These are phyloP conservation scores for Euzetes globulus DNA, from an alignment of 2,888 invertebrate genomes.

Conservation along the genomic window DNA sequence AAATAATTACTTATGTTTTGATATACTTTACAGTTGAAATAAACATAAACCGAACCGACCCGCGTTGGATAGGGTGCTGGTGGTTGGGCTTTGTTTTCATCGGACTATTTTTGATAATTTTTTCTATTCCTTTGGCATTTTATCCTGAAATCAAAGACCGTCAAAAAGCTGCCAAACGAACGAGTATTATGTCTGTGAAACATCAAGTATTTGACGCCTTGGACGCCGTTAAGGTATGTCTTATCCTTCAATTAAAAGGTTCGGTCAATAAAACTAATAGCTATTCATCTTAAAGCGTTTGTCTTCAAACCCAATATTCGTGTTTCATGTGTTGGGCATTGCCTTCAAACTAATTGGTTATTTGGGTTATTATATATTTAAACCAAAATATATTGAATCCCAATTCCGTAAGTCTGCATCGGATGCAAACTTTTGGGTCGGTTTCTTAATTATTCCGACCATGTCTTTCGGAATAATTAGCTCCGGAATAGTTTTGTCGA, in stretches of 20 bases:
- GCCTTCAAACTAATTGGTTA: constrained; percentile 39
- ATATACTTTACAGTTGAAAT: constrained; percentile 36
- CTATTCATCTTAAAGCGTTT: constrained; percentile 22
- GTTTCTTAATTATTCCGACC: constrained; percentile 18
- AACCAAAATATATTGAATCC: constrained; percentile 42
- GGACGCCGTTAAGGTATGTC: background rate
- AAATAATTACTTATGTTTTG: background rate
- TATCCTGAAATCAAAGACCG: constrained; percentile 36
- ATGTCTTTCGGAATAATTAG: constrained; percentile 33
- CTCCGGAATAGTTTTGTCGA: constrained; percentile 24
- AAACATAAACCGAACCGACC: constrained; percentile 39
- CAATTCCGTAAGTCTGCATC: constrained; percentile 40
- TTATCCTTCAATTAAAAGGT: background rate
- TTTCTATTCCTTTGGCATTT: constrained; percentile 41
- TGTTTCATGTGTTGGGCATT: constrained; percentile 39
- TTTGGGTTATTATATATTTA: constrained; percentile 41
- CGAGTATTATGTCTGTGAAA: background rate
- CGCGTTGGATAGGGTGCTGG: constrained; percentile 44
- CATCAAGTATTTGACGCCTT: background rate
- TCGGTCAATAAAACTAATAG: constrained; percentile 5
- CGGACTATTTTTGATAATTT: constrained; percentile 38
- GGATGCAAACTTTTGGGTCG: constrained; percentile 40
- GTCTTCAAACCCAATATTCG: constrained; percentile 39
- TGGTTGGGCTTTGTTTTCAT: constrained; percentile 43
- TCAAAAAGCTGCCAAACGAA: background rate